Base-by-base conservation (phyloP, 1,140 invertebrate species). In the Thalassaphorura encarpata region DNA sequence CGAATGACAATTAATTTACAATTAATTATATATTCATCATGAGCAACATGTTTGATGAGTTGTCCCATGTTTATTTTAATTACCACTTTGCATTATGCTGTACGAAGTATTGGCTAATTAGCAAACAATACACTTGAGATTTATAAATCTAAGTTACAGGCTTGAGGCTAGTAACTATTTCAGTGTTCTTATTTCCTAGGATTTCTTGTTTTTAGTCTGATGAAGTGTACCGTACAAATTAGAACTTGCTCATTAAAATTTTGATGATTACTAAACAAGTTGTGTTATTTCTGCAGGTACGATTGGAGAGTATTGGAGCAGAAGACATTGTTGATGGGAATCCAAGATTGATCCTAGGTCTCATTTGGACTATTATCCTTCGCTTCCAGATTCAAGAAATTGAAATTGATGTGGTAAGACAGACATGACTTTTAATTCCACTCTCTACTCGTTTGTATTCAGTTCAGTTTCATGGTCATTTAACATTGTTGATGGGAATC, bases 331-430 rank as follows among this genome's bases (percentile, higher is more conserved):
- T 98, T 24, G 96, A 99, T 74, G 92, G 95, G 16, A 59, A 67
- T 54, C 75, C 76, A 11, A 79, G 92, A 48, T 77, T 99, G 36
- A 99, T 98, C 68, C 80, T 99, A 40, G 96, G 96, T 68, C 78
- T 99, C 13, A 97, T 99, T 62, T 99, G 96, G 95, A 97, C 92
- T 21, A 96, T 97, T 64, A 97, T 97, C 74, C 76, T 97, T 51
- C 77, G 93, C 27, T 96, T 96, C 76, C 91, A 95, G 79, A 96
- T 96, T 66, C 94, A 98, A 75, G 94, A 97, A 77, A 98, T 98
- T 69, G 92, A 95, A 76, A 96, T 97, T 67, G 89, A 96, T 75
- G 89, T 95, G 68, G 85, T 89, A 72, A 80, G 83, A 11, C 33
- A 36, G n/a, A 36, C 8, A 36, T 36, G 8, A 8, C 33, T 36